Evolutionary conservation across 2,113 vertebrate genomes (phyloP).

Genomic region (Oryzias curvinotus): DNA sequence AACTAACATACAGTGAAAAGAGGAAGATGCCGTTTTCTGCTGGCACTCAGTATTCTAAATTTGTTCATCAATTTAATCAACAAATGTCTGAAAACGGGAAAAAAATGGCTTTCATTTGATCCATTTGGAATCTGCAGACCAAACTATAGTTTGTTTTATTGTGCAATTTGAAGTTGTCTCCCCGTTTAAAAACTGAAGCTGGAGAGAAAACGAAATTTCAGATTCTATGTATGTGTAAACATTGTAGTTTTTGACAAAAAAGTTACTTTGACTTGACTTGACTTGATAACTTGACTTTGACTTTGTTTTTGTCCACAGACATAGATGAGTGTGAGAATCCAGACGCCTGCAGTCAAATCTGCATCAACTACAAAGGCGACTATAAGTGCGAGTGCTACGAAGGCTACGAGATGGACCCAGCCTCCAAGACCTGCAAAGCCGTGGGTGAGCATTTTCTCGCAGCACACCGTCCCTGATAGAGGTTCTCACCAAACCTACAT

Average conservation of each 20-base stretch:
- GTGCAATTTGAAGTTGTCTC: too few species aligned
- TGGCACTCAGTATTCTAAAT: neutral
- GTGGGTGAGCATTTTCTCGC: conserved; percentile 82
- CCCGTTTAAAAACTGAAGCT: too few species aligned
- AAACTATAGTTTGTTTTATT: too few species aligned
- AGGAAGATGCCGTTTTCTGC: too few species aligned
- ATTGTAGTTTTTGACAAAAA: too few species aligned
- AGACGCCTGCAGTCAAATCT: conserved; percentile 96
- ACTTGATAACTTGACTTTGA: too few species aligned
- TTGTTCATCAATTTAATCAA: neutral
- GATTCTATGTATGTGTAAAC: too few species aligned
- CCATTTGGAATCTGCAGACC: too few species aligned
- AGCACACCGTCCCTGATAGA: conserved; percentile 23
- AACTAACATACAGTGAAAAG: too few species aligned
- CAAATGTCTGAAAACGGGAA: too few species aligned
- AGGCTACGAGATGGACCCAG: conserved; percentile 95
- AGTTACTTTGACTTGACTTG: too few species aligned
- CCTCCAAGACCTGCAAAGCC: conserved; percentile 95
- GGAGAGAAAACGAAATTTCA: too few species aligned
- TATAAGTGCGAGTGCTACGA: conserved; percentile 97
- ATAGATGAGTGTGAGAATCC: conserved; percentile 97
- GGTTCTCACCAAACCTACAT: conserved; percentile 8
- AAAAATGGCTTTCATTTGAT: neutral
- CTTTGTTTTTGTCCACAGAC: conserved; percentile 77
- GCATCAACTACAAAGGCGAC: conserved; percentile 98